Evolutionary conservation across 2,888 invertebrate species (phyloP), one percentile per base, ranked within the genome.

Genomic region (Scrobipalpa costella): DNA sequence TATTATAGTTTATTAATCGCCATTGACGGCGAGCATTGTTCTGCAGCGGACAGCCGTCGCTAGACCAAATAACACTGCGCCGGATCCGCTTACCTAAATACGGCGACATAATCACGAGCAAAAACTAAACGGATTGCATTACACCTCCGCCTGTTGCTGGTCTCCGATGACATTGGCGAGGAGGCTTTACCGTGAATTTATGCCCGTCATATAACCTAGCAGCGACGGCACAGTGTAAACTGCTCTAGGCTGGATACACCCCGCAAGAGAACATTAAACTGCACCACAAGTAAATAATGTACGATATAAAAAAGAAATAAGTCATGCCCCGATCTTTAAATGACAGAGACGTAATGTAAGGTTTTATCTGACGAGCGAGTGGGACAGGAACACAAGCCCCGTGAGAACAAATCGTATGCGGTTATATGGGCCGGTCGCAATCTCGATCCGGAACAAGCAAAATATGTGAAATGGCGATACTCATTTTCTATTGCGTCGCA

Each of bases 11-110:
- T 85, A 88, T 88, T 88, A 90, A 90, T 90, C 83, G 80, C 77
- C 66, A 77, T 69, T 78, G 73, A 72, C 75, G 73, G 73, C 70
- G 67, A 77, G 84, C 90, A 90, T 90, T 90, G 90, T 90, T 90
- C 87, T 73, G 70, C 69, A 66, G 74, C 62, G 84, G 86, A 55
- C 17, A 88, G 86, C 87, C 84, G 85, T 75, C 71, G 83, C 86
- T 90, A 90, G 90, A 90, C 90, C 86, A 90, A 90, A 90, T 90
- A 90, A 83, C 76, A 76, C 85, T 85, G 72, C 76, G 76, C 85
- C 85, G 72, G 70, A 76, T 87, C 85, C 73, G 70, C 77, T 87
- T 87, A 86, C 85, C 71, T 76, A 75, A 82, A 81, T 77, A 76
- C 72, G 75, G 68, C 77, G 77, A 78, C 73, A 71, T 74, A 75